Conservation (phyloP, 1,140 invertebrate genomes). For the Whitmania pigra region DNA sequence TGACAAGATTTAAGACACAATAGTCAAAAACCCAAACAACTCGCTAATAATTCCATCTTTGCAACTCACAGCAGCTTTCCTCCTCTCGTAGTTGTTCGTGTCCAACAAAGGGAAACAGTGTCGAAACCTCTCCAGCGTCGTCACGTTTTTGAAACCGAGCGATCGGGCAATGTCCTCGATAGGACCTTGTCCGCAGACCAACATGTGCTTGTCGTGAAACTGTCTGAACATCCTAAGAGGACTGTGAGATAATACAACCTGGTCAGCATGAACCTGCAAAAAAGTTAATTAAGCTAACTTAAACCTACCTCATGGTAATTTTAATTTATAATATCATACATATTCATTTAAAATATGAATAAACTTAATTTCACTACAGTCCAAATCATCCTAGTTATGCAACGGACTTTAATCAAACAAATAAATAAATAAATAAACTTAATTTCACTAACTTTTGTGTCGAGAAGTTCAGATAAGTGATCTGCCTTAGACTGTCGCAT, state of each 20-base stretch:
- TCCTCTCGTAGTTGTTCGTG: slow-evolving; percentile 54
- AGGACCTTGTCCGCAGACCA: slow-evolving; percentile 59
- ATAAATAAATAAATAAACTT: background rate
- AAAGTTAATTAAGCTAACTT: slow-evolving; percentile 18
- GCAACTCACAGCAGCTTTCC: slow-evolving; percentile 41
- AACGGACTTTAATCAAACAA: too few relatives aligned
- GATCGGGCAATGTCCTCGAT: slow-evolving; percentile 53
- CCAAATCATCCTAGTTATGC: too few relatives aligned
- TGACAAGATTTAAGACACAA: slow-evolving; percentile 21
- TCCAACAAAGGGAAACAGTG: slow-evolving; percentile 54
- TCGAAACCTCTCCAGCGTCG: slow-evolving; percentile 52
- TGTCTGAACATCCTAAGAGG: slow-evolving; percentile 53
- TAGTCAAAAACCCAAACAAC: too few relatives aligned
- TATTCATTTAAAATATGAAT: background rate
- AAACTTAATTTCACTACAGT: background rate
- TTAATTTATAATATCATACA: background rate
- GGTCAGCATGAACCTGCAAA: slow-evolving; percentile 48
- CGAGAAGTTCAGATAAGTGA: slow-evolving; percentile 39
- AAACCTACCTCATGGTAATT: slow-evolving; percentile 20
- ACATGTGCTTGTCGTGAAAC: slow-evolving; percentile 54
- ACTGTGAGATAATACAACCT: slow-evolving; percentile 60
- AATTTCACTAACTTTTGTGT: slow-evolving; percentile 32
- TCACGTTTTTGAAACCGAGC: slow-evolving; percentile 55
- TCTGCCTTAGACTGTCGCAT: slow-evolving; percentile 40
- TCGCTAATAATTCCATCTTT: too few relatives aligned